phyloP scores from a whole-genome alignment of 2,797 vertebrate genomes.

The Hephaestus fuliginosus region DNA sequence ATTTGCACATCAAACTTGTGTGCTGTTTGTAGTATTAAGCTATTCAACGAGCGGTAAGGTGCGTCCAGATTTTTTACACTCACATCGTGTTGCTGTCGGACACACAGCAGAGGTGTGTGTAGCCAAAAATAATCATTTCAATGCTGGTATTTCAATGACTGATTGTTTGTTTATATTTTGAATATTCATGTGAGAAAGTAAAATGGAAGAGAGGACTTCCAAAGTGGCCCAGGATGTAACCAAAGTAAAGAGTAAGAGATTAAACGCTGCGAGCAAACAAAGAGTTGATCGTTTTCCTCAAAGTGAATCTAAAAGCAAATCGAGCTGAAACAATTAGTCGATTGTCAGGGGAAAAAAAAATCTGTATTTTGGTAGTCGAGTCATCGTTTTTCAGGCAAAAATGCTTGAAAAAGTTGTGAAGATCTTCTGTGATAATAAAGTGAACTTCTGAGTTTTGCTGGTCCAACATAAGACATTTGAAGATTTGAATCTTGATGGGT shows the following conservation, averaged over 20 bases:
- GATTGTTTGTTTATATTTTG: background rate
- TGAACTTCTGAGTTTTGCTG: background rate
- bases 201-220: background rate
- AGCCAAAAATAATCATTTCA: background rate
- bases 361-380: background rate
- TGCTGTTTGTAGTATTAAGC: slow-evolving; percentile 23
- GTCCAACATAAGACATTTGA: background rate
- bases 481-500: background rate
- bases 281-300: background rate
- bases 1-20: slow-evolving; percentile 52
- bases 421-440: background rate
- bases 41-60: slow-evolving; percentile 33
- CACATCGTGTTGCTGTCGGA: background rate
- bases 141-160: too few relatives aligned
- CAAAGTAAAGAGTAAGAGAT: background rate
- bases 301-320: background rate
- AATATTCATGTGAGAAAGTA: background rate
- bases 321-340: background rate
- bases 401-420: background rate
- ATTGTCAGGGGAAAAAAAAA: background rate
- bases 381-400: background rate
- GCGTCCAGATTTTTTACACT: slow-evolving; percentile 34
- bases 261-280: background rate
- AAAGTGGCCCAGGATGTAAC: background rate
- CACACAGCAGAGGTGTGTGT: background rate